phyloP scores from a whole-genome alignment of 2,797 vertebrate species.

The Lepus oiostolus region DNA sequence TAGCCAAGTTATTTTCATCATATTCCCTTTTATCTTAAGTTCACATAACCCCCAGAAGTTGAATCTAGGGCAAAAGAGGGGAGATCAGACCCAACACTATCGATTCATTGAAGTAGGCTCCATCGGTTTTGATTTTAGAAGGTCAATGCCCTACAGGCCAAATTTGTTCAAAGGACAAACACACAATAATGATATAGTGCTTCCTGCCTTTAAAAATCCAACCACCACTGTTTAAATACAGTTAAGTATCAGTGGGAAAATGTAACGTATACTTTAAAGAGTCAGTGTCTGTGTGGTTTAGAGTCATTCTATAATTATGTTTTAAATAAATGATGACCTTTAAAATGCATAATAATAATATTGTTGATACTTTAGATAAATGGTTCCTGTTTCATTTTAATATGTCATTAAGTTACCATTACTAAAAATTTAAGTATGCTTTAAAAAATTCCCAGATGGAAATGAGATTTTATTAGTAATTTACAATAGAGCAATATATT shows the following conservation, averaged over 20 bases:
- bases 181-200: conserved; percentile 57
- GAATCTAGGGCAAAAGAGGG: conserved; percentile 79
- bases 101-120: conserved; percentile 74
- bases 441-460: conserved; percentile 66
- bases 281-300: conserved; percentile 56
- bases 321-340: conserved; percentile 79
- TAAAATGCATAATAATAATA: conserved; percentile 76
- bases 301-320: conserved; percentile 72
- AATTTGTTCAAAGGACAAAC: conserved; percentile 67
- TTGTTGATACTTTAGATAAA: conserved; percentile 74
- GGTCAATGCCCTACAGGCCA: conserved; percentile 44
- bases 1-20: conserved; percentile 78
- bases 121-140: conserved; percentile 72
- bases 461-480: conserved; percentile 71
- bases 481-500: conserved; percentile 62
- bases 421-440: conserved; percentile 72
- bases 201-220: conserved; percentile 67
- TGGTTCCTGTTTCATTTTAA: conserved; percentile 75
- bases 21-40: conserved; percentile 77
- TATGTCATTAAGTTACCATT: conserved; percentile 72
- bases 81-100: conserved; percentile 70
- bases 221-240: conserved; percentile 53
- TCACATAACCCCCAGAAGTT: conserved; percentile 73
- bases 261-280: conserved; percentile 45
- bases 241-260: conserved; percentile 52